phyloP scores from a whole-genome alignment of 2,888 invertebrate genomes.

The Smittia aterrima region DNA sequence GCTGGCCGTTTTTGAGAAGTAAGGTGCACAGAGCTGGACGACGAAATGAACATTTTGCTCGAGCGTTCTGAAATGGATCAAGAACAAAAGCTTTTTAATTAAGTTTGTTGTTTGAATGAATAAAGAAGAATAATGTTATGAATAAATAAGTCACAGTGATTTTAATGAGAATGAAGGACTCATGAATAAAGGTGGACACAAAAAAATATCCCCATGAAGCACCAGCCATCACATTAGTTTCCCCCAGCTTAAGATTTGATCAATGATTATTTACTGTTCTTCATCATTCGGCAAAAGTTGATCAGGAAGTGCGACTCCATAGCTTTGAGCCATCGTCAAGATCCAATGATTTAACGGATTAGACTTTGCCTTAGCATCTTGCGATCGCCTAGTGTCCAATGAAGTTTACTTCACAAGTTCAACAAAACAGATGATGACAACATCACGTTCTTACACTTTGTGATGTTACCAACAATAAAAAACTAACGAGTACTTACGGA shows the following conservation, averaged over 20 bases:
- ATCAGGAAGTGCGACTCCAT: background rate
- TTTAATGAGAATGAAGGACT: background rate
- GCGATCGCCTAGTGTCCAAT: background rate
- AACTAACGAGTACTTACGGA: constrained; percentile 43
- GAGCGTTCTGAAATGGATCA: constrained; percentile 42
- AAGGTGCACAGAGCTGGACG: constrained; percentile 51
- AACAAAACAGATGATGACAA: background rate
- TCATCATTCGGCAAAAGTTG: background rate
- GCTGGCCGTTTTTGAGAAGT: constrained; percentile 71
- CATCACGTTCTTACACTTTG: background rate
- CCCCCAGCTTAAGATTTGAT: background rate
- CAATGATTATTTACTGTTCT: constrained; percentile 17
- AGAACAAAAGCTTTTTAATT: constrained; percentile 16
- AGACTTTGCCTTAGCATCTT: background rate
- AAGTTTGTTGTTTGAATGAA: background rate
- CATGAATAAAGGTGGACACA: background rate
- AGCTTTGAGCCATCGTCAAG: constrained; percentile 14
- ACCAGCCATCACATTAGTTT: constrained; percentile 18
- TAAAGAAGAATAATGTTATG: background rate
- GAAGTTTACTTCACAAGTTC: background rate
- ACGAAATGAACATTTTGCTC: constrained; percentile 43
- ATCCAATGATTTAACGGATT: background rate
- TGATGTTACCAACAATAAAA: background rate
- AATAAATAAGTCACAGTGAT: background rate
- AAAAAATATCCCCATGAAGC: background rate